These are phyloP conservation scores for Rhinichthys klamathensis DNA, from an alignment of 2,113 vertebrate genomes.

Conservation along the genomic window DNA sequence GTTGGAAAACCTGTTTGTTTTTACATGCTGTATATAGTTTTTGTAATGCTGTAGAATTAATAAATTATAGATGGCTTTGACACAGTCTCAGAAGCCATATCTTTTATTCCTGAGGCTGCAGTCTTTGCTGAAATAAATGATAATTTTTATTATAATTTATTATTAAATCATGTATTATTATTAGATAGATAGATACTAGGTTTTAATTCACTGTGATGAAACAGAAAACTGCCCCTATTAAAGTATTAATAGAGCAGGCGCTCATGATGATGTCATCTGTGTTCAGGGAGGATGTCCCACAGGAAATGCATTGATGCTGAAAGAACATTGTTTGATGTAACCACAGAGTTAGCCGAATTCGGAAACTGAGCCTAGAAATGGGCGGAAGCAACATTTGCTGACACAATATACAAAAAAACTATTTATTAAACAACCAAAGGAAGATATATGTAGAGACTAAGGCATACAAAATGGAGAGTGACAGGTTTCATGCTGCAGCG, in stretches of 20 bases:
- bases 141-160: background rate
- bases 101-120: background rate
- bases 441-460: background rate
- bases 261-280: constrained; percentile 44
- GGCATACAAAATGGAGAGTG: background rate
- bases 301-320: constrained; percentile 6
- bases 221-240: constrained; percentile 24
- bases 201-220: constrained; percentile 13
- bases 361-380: background rate
- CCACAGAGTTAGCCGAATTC: constrained; percentile 8
- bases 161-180: too few relatives aligned
- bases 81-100: constrained; percentile 52
- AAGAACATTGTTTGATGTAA: constrained; percentile 38
- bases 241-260: constrained; percentile 46
- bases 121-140: constrained; percentile 18
- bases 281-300: constrained; percentile 29
- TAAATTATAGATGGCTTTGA: constrained; percentile 71
- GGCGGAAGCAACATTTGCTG: background rate
- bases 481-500: background rate
- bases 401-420: background rate
- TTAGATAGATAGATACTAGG: too few relatives aligned
- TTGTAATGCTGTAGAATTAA: constrained; percentile 74
- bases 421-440: constrained; percentile 7
- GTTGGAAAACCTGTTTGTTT: constrained; percentile 66
- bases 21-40: constrained; percentile 74